phyloP scores from a whole-genome alignment of 2,888 invertebrate genomes.

The Caenorhabditis doughertyi region DNA sequence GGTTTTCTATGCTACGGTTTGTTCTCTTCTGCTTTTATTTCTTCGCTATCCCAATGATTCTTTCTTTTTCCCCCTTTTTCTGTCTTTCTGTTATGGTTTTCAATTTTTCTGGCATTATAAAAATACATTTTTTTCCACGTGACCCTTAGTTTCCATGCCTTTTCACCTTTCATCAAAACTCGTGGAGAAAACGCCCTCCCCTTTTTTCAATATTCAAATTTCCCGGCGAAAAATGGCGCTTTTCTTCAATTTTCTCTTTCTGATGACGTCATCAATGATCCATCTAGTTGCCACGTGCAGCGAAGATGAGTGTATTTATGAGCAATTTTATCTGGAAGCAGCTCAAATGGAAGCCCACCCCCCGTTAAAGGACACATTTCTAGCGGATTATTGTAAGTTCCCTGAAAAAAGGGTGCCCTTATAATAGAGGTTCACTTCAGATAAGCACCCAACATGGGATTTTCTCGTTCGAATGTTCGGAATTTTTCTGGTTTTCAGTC shows the following conservation, averaged over 20 bases:
- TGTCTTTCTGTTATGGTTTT: conserved; percentile 36
- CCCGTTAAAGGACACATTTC: not conserved
- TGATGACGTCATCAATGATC: not conserved
- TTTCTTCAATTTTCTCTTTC: not conserved
- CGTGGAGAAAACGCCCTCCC: no score
- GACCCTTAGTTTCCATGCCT: not conserved
- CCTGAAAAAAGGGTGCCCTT: not conserved
- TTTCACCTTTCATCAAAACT: not conserved
- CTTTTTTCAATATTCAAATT: not conserved
- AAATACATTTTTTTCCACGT: not conserved
- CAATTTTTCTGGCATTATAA: not conserved
- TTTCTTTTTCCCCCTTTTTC: conserved; percentile 33
- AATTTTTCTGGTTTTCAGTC: not conserved
- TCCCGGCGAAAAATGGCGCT: no score
- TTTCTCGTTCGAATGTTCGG: not conserved
- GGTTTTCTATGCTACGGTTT: conserved; percentile 33
- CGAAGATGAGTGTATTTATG: not conserved
- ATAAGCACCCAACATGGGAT: not conserved
- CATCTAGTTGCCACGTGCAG: not conserved
- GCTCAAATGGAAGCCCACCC: not conserved
- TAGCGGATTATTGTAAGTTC: not conserved
- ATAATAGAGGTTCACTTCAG: not conserved
- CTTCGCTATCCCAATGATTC: conserved; percentile 19
- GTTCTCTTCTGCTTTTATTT: conserved; percentile 6
- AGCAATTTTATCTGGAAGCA: not conserved